Conservation (phyloP, 2,113 vertebrate species). For the Gambusia holbrooki region DNA sequence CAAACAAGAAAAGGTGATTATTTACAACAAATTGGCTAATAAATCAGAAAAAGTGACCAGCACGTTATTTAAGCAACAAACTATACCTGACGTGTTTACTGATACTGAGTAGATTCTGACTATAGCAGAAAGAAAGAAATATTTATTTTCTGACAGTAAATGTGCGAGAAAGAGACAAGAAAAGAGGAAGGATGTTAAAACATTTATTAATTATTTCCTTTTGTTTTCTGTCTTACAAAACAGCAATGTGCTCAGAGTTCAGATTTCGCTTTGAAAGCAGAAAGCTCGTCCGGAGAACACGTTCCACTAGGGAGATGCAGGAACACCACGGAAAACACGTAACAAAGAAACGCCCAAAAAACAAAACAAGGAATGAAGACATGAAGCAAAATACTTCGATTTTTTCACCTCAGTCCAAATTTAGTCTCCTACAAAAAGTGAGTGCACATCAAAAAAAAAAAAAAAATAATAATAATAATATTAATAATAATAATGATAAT, state of each 20-base stretch:
- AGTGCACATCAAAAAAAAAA: background rate
- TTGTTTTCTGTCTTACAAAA: conserved; percentile 22
- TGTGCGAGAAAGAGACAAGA: background rate
- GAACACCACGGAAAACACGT: background rate
- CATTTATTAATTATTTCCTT: conserved; percentile 39
- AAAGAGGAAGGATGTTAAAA: conserved; percentile 22
- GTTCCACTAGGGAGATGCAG: conserved; percentile 29
- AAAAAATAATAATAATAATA: too few relatives aligned
- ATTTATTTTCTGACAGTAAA: background rate
- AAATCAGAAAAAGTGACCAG: too few relatives aligned
- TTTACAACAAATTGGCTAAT: too few relatives aligned
- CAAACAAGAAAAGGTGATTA: too few relatives aligned
- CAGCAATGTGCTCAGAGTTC: conserved; percentile 19
- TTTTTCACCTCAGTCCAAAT: background rate
- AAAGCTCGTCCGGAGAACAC: conserved; percentile 22
- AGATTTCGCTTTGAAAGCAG: conserved; percentile 6
- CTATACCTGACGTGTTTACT: too few relatives aligned
- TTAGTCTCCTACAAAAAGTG: background rate
- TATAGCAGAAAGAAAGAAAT: background rate
- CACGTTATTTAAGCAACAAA: too few relatives aligned
- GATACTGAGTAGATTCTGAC: too few relatives aligned
- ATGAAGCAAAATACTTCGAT: background rate
- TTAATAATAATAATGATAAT: too few relatives aligned
- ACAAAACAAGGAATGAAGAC: background rate
- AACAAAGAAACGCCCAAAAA: background rate